Percentiles rank a stretch among this genome's conserved stretches.
Conservation (phyloP, 2,888 invertebrate species). For the Mamestra brassicae region DNA sequence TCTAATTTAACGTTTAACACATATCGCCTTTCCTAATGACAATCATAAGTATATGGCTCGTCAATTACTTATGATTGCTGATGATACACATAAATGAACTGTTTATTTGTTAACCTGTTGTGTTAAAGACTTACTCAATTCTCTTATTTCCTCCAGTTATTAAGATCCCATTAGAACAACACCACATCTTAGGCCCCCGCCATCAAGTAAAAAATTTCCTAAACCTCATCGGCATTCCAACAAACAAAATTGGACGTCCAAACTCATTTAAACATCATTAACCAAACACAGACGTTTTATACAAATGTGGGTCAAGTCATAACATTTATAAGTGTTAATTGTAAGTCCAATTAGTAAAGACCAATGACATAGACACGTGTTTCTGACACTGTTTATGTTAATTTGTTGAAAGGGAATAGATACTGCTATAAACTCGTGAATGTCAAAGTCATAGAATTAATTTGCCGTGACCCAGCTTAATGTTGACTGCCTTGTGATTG, state of each 20-base stretch:
- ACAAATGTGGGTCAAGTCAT: conserved; percentile 27
- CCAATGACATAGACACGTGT: conserved; percentile 35
- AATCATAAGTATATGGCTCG: too few relatives aligned
- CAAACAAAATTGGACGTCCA: conserved; percentile 5
- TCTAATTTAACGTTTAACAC: too few relatives aligned
- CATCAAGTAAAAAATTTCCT: conserved; percentile 3
- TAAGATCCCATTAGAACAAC: neutral
- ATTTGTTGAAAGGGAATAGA: conserved; percentile 46
- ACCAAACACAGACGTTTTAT: neutral
- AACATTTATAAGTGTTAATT: conserved; percentile 46
- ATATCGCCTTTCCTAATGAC: too few relatives aligned
- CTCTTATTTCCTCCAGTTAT: neutral
- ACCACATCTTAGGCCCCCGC: neutral
- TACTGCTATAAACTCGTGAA: conserved; percentile 3
- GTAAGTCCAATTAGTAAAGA: conserved; percentile 39
- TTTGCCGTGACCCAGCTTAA: conserved; percentile 11
- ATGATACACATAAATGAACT: neutral
- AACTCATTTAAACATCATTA: conserved; percentile 39
- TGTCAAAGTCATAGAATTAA: conserved; percentile 45
- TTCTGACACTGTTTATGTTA: conserved; percentile 33
- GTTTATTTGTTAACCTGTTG: neutral
- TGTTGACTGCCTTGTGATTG: conserved; percentile 22
- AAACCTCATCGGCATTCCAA: neutral
- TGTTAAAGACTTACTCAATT: neutral
- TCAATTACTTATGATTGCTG: neutral